Evolutionary conservation across 1,140 invertebrate species (phyloP).

Genomic region (Stenopsyche tienmushanensis): DNA sequence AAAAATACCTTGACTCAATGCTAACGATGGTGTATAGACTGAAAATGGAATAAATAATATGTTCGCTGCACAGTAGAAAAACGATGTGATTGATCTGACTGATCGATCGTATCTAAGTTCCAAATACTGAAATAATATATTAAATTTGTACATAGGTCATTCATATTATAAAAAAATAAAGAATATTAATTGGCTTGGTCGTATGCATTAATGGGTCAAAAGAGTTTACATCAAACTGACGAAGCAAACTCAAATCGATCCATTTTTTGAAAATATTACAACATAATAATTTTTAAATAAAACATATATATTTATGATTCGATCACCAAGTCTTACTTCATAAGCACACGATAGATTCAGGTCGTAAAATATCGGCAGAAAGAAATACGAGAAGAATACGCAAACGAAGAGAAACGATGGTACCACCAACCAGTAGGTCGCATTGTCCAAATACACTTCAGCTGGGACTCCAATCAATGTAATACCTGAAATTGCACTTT

Average conservation of each 20-base stretch:
- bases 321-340: no score
- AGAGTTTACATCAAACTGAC: no score
- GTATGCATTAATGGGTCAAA: no score
- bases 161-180: no score
- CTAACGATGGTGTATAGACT: slow-evolving; percentile 79
- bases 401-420: slow-evolving; percentile 65
- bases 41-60: slow-evolving; percentile 77
- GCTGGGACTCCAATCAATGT: slow-evolving; percentile 79
- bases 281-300: no score
- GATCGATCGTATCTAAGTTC: slow-evolving; percentile 66
- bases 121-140: slow-evolving; percentile 73
- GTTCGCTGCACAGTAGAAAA: slow-evolving; percentile 53
- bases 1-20: slow-evolving; percentile 75
- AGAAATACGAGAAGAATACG: slow-evolving; percentile 62
- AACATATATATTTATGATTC: no score
- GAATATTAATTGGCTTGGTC: no score
- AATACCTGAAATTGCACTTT: slow-evolving; percentile 80
- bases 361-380: slow-evolving; percentile 79
- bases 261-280: no score
- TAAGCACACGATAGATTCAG: slow-evolving; percentile 81
- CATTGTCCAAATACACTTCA: slow-evolving; percentile 78
- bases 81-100: slow-evolving; percentile 64
- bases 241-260: no score
- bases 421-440: slow-evolving; percentile 23
- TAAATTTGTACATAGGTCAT: no score